phyloP scores from a whole-genome alignment of 2,113 vertebrate species.

The Phyllostomus hastatus region DNA sequence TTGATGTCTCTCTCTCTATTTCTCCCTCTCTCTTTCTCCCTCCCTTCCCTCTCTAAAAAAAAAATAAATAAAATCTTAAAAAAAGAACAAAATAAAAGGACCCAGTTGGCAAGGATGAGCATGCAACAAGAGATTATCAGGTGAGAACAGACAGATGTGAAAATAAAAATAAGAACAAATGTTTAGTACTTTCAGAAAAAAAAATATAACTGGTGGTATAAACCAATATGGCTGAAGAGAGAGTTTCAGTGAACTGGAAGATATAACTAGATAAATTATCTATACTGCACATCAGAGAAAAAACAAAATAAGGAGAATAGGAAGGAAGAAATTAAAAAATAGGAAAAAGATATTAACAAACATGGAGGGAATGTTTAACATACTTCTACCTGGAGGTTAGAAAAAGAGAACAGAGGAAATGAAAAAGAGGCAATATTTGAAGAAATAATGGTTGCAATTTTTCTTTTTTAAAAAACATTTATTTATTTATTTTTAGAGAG shows the following conservation, averaged over 20 bases:
- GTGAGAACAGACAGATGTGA: neutral
- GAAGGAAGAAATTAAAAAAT: conserved; percentile 27
- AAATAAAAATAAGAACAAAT: conserved; percentile 34
- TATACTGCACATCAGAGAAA: conserved; percentile 13
- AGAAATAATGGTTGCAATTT: neutral
- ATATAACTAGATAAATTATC: neutral
- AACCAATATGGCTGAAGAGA: neutral
- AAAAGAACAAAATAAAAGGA: neutral
- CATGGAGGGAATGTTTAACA: neutral
- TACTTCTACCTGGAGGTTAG: neutral
- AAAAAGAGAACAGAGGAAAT: neutral
- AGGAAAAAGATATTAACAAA: neutral
- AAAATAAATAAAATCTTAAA: too few relatives aligned
- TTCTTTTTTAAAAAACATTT: neutral
- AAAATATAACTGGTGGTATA: neutral
- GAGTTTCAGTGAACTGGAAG: conserved; percentile 25
- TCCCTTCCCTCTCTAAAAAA: too few relatives aligned
- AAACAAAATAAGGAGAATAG: neutral
- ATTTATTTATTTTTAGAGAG: too few relatives aligned
- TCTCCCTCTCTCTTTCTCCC: too few relatives aligned
- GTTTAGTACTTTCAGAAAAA: conserved; percentile 11
- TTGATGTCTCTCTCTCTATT: too few relatives aligned
- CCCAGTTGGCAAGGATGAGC: neutral
- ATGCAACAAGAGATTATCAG: neutral
- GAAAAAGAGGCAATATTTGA: neutral